Evolutionary conservation across 2,888 invertebrate genomes (phyloP).

Genomic region (Xestobium rufovillosum): DNA sequence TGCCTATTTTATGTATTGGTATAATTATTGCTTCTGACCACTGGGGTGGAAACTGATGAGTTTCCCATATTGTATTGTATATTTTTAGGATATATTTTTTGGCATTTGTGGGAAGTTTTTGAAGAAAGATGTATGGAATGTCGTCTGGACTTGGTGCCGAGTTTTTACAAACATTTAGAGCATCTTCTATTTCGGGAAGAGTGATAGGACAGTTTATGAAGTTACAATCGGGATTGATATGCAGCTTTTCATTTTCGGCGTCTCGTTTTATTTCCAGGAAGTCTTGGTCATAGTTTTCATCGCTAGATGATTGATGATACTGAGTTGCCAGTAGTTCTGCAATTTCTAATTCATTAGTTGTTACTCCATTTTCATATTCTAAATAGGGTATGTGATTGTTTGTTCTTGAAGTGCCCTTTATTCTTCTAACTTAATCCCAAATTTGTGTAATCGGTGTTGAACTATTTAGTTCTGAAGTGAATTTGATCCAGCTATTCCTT

Average conservation of each 20-base stretch:
- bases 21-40: constrained; percentile 15
- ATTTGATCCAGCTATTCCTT: constrained; percentile 15
- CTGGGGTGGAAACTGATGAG: constrained; percentile 11
- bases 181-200: constrained; percentile 11
- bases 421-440: constrained; percentile 18
- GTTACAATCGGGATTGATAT: constrained; percentile 7
- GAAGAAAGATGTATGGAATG: constrained; percentile 12
- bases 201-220: constrained; percentile 12
- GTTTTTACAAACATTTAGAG: constrained; percentile 10
- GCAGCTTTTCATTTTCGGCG: constrained; percentile 5
- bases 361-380: background rate
- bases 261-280: constrained; percentile 6
- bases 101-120: constrained; percentile 10
- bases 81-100: constrained; percentile 10
- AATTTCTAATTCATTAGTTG: constrained; percentile 5
- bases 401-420: constrained; percentile 14
- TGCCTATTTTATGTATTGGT: constrained; percentile 14
- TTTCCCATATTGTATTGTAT: constrained; percentile 11
- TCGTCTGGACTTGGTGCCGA: constrained; percentile 14
- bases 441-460: constrained; percentile 10
- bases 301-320: constrained; percentile 8
- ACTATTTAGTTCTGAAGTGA: constrained; percentile 8
- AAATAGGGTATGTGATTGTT: constrained; percentile 6
- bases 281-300: constrained; percentile 6
- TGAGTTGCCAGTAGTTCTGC: constrained; percentile 6